These are phyloP conservation scores for Ispidina lecontei DNA, from an alignment of 2,797 vertebrate species.

Conservation along the genomic window DNA sequence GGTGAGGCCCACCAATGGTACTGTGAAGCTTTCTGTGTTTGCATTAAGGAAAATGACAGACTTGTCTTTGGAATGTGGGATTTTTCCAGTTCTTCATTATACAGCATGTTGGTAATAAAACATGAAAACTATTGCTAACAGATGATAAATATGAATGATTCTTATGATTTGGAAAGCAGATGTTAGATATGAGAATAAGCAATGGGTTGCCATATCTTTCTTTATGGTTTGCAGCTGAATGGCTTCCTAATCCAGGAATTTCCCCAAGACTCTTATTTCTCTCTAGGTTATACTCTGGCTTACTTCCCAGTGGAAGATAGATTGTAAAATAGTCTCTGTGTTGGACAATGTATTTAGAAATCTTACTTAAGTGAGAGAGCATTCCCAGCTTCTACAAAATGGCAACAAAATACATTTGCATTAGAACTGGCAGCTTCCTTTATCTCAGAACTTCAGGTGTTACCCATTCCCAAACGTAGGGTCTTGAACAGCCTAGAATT, in stretches of 20 bases:
- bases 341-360: neutral
- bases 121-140: conserved; percentile 49
- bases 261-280: neutral
- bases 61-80: conserved; percentile 4
- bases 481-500: neutral
- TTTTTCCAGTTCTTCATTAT: conserved; percentile 46
- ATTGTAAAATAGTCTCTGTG: neutral
- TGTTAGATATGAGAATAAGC: conserved; percentile 22
- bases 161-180: conserved; percentile 62
- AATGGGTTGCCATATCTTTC: conserved; percentile 23
- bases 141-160: conserved; percentile 50
- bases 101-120: conserved; percentile 43
- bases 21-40: conserved; percentile 10
- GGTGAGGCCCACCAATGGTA: conserved; percentile 22
- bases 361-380: neutral
- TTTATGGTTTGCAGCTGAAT: conserved; percentile 44
- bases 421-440: neutral
- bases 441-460: neutral
- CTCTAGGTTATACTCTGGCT: conserved; percentile 23
- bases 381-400: neutral
- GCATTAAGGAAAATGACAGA: conserved; percentile 47
- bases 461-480: neutral
- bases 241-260: conserved; percentile 2
- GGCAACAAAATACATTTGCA: neutral
- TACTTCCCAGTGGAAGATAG: neutral